These are phyloP conservation scores for Pollimyrus isidori DNA, from an alignment of 2,113 vertebrate genomes.

Conservation along the genomic window DNA sequence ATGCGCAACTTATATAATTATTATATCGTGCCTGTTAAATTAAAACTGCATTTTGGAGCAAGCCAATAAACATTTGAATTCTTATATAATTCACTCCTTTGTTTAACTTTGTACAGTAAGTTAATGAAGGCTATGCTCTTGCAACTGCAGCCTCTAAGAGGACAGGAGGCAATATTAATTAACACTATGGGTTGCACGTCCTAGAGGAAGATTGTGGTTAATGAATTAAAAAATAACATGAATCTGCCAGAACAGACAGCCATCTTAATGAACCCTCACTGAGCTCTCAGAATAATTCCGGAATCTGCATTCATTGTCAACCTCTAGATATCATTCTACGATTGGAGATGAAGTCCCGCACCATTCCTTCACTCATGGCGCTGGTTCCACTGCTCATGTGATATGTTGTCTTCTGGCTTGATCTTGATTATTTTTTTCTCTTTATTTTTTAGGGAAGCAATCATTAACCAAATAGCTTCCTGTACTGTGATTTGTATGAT, in stretches of 20 bases:
- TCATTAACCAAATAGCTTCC: not conserved
- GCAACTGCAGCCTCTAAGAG: not conserved
- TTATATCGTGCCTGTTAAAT: not conserved
- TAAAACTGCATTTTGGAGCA: not conserved
- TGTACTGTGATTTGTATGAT: not conserved
- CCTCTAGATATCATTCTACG: not conserved
- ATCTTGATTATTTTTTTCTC: not conserved
- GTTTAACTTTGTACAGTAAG: conserved; percentile 1
- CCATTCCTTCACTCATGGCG: not conserved
- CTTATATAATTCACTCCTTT: not conserved
- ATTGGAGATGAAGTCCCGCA: not conserved
- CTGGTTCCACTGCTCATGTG: not conserved
- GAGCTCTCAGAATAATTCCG: not conserved
- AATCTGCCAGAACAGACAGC: not conserved
- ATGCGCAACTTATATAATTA: not conserved
- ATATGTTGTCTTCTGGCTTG: not conserved
- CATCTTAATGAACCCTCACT: not conserved
- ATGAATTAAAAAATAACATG: conserved; percentile 19
- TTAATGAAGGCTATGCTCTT: not conserved
- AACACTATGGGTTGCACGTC: not conserved
- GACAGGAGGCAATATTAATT: conserved; percentile 12
- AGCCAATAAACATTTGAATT: not conserved
- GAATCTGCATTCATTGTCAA: not conserved
- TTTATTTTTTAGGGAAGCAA: not conserved
- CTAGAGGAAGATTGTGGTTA: conserved; percentile 5